phyloP scores from a whole-genome alignment of 2,888 invertebrate species.

The Schizotus pectinicornis region DNA sequence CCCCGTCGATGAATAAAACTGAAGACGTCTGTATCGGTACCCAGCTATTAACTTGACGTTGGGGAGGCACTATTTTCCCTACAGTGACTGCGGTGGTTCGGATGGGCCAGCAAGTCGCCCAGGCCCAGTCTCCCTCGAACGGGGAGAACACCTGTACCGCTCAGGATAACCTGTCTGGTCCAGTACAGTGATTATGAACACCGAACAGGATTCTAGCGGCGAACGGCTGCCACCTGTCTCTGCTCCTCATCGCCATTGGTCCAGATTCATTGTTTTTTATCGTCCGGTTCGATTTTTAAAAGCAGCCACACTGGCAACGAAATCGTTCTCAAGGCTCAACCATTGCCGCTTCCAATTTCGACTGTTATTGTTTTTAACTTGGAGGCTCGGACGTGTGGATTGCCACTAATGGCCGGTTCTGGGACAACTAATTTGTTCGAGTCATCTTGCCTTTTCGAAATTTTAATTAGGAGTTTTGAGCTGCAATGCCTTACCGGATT shows the following conservation, averaged over 20 bases:
- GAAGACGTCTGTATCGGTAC: conserved; percentile 7
- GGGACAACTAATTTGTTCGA: background rate
- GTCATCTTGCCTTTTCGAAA: background rate
- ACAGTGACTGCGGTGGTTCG: background rate
- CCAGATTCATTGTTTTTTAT: conserved; percentile 54
- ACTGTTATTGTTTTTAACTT: no score
- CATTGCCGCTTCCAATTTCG: background rate
- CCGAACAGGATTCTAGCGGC: conserved; percentile 54
- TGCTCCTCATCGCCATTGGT: conserved; percentile 54
- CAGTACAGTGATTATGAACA: conserved; percentile 51
- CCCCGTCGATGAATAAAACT: no score
- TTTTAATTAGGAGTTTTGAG: background rate
- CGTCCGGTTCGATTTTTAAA: conserved; percentile 40
- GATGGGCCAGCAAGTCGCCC: conserved; percentile 12
- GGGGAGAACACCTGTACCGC: conserved; percentile 20
- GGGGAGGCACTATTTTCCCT: conserved; percentile 14
- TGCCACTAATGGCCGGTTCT: conserved; percentile 1
- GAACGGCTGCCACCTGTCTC: conserved; percentile 57
- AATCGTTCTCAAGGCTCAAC: conserved; percentile 24
- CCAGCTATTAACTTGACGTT: conserved; percentile 23
- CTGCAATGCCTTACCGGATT: background rate
- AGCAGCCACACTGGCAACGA: conserved; percentile 37
- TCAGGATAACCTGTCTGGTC: conserved; percentile 37
- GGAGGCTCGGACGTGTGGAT: background rate
- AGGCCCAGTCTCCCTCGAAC: conserved; percentile 10